Conservation (phyloP, 2,113 vertebrate species). For the Chinchilla lanigera region DNA sequence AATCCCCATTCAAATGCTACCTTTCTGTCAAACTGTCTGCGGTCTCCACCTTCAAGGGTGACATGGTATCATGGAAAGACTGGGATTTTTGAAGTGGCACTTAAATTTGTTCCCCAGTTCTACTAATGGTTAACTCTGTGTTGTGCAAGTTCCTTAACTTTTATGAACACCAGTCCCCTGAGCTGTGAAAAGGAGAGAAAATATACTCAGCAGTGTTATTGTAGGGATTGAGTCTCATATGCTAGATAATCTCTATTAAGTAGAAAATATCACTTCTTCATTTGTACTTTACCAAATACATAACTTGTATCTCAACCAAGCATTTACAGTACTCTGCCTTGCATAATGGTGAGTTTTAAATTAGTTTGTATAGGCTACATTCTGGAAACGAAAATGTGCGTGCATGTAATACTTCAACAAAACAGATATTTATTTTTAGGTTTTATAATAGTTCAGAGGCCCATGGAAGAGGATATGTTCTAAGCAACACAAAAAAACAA, state of each 20-base stretch:
- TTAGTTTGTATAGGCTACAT: neutral
- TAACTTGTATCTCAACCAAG: neutral
- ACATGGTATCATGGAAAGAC: neutral
- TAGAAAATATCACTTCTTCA: slow-evolving; percentile 7
- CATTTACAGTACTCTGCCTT: neutral
- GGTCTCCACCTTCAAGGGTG: neutral
- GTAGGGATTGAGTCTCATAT: neutral
- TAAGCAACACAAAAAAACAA: neutral
- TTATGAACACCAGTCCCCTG: neutral
- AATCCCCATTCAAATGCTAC: neutral
- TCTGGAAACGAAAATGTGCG: neutral
- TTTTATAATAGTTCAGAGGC: neutral
- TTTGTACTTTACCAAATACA: neutral
- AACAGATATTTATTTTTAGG: neutral
- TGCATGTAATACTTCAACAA: neutral
- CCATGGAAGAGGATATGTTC: neutral
- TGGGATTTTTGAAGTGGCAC: neutral
- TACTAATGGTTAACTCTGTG: neutral
- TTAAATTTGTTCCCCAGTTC: neutral
- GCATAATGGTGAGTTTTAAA: neutral
- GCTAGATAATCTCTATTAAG: neutral
- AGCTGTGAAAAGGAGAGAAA: neutral
- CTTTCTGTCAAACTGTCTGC: neutral
- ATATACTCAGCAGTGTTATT: neutral
- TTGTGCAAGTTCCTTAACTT: neutral